phyloP scores from a whole-genome alignment of 2,797 vertebrate species.

The Phoeniculus purpureus region DNA sequence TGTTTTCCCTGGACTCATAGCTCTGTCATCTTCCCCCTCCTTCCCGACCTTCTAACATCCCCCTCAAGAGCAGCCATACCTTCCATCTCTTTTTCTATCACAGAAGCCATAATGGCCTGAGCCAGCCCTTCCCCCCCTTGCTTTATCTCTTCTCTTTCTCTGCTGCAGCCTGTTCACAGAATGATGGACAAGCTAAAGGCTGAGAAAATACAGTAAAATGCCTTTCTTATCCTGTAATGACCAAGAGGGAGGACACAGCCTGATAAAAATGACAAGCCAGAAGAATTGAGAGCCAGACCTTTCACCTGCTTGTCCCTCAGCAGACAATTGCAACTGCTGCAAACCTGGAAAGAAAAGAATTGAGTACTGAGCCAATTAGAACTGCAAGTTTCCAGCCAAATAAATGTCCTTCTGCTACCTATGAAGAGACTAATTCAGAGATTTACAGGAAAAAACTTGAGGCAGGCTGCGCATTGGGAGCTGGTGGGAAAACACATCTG shows the following conservation, averaged over 20 bases:
- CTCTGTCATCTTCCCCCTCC: background rate
- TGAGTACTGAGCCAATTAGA: background rate
- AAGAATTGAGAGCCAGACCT: slow-evolving; percentile 20
- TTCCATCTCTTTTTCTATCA: background rate
- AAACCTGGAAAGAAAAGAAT: background rate
- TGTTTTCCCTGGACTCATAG: background rate
- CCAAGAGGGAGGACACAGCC: slow-evolving; percentile 18
- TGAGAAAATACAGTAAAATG: slow-evolving; percentile 64
- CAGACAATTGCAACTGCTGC: background rate
- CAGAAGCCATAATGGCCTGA: background rate
- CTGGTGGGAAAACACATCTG: background rate
- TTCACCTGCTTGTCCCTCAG: slow-evolving; percentile 53
- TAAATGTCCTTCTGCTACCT: background rate
- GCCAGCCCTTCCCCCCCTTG: background rate
- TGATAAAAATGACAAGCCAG: slow-evolving; percentile 61
- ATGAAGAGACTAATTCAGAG: background rate
- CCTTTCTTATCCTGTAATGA: slow-evolving; percentile 63
- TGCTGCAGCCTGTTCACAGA: background rate
- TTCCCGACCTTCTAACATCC: slow-evolving; percentile 15
- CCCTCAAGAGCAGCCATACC: background rate
- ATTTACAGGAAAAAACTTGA: background rate
- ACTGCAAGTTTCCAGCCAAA: background rate
- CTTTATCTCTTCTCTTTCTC: slow-evolving; percentile 7
- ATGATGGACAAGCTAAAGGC: slow-evolving; percentile 50
- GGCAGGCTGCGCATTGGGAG: background rate